phyloP scores from a whole-genome alignment of 2,888 invertebrate genomes.

The Chorisops tibialis region DNA sequence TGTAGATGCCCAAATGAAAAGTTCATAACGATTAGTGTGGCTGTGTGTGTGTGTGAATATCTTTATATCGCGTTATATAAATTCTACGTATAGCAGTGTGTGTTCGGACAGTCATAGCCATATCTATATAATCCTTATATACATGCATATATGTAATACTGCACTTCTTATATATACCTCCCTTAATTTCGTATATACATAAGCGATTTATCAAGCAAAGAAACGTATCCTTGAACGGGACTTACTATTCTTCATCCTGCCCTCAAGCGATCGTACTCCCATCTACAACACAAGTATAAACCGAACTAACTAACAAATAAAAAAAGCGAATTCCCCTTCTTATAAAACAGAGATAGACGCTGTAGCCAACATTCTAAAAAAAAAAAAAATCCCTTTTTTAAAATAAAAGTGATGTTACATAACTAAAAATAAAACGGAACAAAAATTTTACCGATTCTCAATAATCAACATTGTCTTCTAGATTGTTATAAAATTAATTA shows the following conservation, averaged over 20 bases:
- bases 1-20: conserved; percentile 12
- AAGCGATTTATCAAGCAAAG: conserved; percentile 8
- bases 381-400: conserved; percentile 9
- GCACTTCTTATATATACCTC: conserved; percentile 20
- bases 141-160: conserved; percentile 21
- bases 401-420: conserved; percentile 27
- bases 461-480: neutral
- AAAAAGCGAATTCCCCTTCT: too few species aligned
- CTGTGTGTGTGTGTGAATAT: neutral
- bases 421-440: conserved; percentile 16
- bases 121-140: too few species aligned
- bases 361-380: conserved; percentile 19
- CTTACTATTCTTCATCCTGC: conserved; percentile 30
- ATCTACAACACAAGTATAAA: conserved; percentile 24
- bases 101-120: too few species aligned
- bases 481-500: neutral
- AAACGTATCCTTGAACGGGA: conserved; percentile 30
- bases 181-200: conserved; percentile 9
- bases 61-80: conserved; percentile 12
- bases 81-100: too few species aligned
- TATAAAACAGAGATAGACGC: neutral
- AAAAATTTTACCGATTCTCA: neutral
- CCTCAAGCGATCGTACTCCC: conserved; percentile 31
- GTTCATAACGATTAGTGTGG: conserved; percentile 18
- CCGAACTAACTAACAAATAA: conserved; percentile 14